Evolutionary conservation across 1,140 invertebrate genomes (phyloP).

Genomic region (Heliconius congener): DNA sequence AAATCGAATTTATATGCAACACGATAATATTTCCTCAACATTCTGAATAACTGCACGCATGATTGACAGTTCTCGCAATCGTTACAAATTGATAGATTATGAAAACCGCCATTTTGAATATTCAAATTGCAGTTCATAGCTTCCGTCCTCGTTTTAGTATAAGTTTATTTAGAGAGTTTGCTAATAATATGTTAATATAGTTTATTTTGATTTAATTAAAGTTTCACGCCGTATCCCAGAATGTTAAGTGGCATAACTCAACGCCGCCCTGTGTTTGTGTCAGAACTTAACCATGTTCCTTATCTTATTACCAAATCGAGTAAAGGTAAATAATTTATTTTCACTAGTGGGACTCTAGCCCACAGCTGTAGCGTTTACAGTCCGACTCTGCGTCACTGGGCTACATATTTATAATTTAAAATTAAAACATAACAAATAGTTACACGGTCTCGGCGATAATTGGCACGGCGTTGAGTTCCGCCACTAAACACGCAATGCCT

Average conservation of each 20-base stretch:
- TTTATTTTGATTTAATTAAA: too few relatives aligned
- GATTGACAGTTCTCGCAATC: slow-evolving; percentile 26
- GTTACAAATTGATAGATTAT: slow-evolving; percentile 28
- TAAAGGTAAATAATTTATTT: too few relatives aligned
- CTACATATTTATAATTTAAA: too few relatives aligned
- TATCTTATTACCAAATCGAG: too few relatives aligned
- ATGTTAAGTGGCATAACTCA: neutral
- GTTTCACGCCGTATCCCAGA: too few relatives aligned
- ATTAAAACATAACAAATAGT: too few relatives aligned
- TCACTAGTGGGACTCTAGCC: neutral
- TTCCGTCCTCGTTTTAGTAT: slow-evolving; percentile 11
- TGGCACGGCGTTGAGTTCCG: too few relatives aligned
- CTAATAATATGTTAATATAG: neutral
- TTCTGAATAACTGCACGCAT: slow-evolving; percentile 16
- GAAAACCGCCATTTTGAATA: slow-evolving; percentile 28
- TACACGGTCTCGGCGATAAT: too few relatives aligned
- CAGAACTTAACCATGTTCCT: neutral
- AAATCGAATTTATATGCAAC: neutral
- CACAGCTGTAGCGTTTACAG: neutral
- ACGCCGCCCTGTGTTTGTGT: neutral
- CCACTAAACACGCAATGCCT: too few relatives aligned
- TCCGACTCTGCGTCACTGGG: too few relatives aligned
- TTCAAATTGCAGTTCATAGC: slow-evolving; percentile 14
- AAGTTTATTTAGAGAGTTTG: neutral
- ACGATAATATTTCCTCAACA: neutral